phyloP scores from a whole-genome alignment of 2,797 vertebrate genomes.

The Dendrocincla fuliginosa region DNA sequence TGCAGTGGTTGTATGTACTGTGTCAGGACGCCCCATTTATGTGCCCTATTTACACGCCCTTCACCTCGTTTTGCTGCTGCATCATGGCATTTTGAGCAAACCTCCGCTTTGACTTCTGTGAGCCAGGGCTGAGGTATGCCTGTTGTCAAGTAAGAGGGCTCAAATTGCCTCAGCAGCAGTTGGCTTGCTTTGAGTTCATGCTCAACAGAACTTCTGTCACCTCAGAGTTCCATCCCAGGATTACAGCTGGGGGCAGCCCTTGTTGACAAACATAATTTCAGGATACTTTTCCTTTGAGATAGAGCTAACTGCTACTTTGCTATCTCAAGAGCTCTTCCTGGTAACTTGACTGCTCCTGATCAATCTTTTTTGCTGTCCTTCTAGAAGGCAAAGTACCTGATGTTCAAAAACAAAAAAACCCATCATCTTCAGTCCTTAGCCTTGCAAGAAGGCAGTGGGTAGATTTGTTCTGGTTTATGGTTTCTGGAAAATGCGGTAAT shows the following conservation, averaged over 20 bases:
- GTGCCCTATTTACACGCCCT: neutral
- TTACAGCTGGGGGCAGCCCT: neutral
- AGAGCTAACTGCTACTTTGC: neutral
- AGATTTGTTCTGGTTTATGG: neutral
- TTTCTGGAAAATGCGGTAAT: neutral
- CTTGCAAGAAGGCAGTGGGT: neutral
- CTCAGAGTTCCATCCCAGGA: neutral
- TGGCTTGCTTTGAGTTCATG: neutral
- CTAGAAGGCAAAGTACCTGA: neutral
- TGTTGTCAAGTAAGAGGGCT: neutral
- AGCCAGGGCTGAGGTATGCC: neutral
- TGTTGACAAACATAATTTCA: neutral
- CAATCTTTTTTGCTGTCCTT: neutral
- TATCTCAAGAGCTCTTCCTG: neutral
- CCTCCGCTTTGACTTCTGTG: neutral
- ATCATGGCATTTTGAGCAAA: neutral
- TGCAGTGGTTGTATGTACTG: neutral
- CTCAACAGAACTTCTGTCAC: neutral
- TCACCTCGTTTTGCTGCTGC: neutral
- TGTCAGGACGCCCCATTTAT: neutral
- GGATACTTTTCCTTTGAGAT: neutral
- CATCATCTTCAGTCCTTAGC: neutral
- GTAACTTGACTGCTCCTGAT: neutral
- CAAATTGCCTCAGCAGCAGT: accelerated
- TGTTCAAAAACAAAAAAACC: neutral